phyloP scores from a whole-genome alignment of 2,113 vertebrate species.

The Tautogolabrus adspersus region DNA sequence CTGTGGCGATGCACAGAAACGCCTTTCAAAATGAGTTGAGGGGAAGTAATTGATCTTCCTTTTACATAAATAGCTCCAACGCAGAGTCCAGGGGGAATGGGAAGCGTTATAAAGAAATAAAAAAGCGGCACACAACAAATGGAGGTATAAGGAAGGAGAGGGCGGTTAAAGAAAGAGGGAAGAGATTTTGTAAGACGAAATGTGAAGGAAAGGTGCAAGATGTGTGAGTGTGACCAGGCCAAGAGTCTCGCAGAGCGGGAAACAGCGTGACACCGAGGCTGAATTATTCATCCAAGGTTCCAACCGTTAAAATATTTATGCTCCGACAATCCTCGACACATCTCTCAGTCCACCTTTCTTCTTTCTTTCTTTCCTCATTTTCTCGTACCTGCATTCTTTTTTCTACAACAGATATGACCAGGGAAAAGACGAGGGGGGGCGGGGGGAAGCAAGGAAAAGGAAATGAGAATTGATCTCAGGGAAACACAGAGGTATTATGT shows the following conservation, averaged over 20 bases:
- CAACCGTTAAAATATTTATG: slow-evolving; percentile 75
- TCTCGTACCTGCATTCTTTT: not conserved
- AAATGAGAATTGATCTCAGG: slow-evolving; percentile 2
- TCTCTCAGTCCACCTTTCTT: slow-evolving; percentile 1
- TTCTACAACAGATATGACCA: not conserved
- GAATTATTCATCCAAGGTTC: slow-evolving; percentile 78
- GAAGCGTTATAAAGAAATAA: not conserved
- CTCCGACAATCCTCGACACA: slow-evolving; percentile 45
- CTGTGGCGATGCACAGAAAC: slow-evolving; percentile 4
- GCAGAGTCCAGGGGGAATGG: slow-evolving; percentile 44
- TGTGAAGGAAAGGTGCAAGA: slow-evolving; percentile 19
- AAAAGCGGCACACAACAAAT: slow-evolving; percentile 27
- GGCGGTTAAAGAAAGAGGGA: slow-evolving; percentile 19
- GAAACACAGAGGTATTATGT: not conserved
- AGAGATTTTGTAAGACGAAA: slow-evolving; percentile 39
- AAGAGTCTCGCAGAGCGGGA: slow-evolving; percentile 42
- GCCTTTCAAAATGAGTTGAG: slow-evolving; percentile 33
- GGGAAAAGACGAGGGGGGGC: too few relatives aligned
- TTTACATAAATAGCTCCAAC: slow-evolving; percentile 66
- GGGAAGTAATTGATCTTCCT: slow-evolving; percentile 69
- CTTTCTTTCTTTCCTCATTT: not conserved
- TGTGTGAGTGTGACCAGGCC: slow-evolving; percentile 28
- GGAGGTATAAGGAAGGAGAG: slow-evolving; percentile 8
- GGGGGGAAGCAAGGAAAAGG: not conserved
- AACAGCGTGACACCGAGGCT: slow-evolving; percentile 52